Evolutionary conservation across 2,113 vertebrate species (phyloP), one percentile per base, ranked within the genome.

Genomic region (Sakesphorus luctuosus): DNA sequence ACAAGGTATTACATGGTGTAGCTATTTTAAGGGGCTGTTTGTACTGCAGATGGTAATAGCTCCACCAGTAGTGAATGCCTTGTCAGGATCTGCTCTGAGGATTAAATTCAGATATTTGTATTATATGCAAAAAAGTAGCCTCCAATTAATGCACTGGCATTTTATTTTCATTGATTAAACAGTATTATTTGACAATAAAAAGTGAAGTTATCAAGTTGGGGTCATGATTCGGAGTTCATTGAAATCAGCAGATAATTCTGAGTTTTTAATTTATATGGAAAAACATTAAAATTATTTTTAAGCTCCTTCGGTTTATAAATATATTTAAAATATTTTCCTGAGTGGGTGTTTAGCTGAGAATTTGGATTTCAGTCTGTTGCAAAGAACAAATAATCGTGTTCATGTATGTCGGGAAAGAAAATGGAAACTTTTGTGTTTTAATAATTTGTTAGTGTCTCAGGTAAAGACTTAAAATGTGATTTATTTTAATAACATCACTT

Each of bases 401-500:
- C 40, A 78, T 85, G 59, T 33, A 53, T 25, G 23, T 40, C 63
- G 18, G 73, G 78, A 76, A 90, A 36, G 23, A 79, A 79, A 82
- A 43, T n/a, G 7, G 1, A 8, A 52, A 14, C 56, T 89, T 92
- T 91, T 73, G 16, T 67, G 18, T 2, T 24, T 77, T 80, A 28
- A 38, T 76, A n/a, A 66, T 78, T 86, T 76, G n/a, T 84, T 66
- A 62, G 9, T 29, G 16, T 74, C 31, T 69, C 63, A 86, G 62
- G 77, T 84, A 84, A 86, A 73, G 53, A 78, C 28, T 69, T 78
- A 72, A 91, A 69, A 94, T 20, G 25, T 89, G 68, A 92, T 87
- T 90, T 90, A 87, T 95, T 96, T 94, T 93, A 93, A 83, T 68
- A 90, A 18, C 76, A 69, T 73, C 62, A 75, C 85, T 97, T 92